phyloP scores from a whole-genome alignment of 92 coral and sea anemone species.

The Siderastrea siderea region DNA sequence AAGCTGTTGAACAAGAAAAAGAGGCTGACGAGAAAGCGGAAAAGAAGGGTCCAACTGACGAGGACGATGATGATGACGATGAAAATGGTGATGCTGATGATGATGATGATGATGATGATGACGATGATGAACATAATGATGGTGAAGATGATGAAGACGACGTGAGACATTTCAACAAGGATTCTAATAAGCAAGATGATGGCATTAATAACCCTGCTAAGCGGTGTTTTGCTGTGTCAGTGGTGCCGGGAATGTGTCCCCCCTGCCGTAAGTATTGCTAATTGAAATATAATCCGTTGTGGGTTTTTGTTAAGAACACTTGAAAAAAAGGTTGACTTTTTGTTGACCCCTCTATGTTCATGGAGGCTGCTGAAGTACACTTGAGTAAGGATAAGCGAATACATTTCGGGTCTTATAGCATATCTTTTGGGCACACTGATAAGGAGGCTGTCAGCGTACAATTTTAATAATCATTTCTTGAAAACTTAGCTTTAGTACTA shows the following conservation, averaged over 20 bases:
- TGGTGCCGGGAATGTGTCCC: constrained; percentile 49
- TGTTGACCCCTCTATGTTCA: too few relatives aligned
- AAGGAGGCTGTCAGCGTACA: too few relatives aligned
- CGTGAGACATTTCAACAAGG: background rate
- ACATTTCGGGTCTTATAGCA: too few relatives aligned
- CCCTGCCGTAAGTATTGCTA: constrained; percentile 42
- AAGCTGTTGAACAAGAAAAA: constrained; percentile 76
- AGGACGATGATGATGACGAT: constrained; percentile 2
- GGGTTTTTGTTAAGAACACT: too few relatives aligned
- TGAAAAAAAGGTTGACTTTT: too few relatives aligned
- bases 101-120: constrained; percentile 1
- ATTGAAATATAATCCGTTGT: background rate
- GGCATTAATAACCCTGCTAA: constrained; percentile 8
- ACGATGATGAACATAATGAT: background rate
- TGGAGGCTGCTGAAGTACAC: too few relatives aligned
- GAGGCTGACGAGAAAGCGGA: constrained; percentile 65
- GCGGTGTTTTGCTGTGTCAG: constrained; percentile 36
- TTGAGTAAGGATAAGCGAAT: too few relatives aligned
- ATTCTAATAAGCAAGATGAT: background rate
- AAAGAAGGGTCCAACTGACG: constrained; percentile 1
- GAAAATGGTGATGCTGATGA: constrained; percentile 47
- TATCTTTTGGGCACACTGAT: too few relatives aligned
- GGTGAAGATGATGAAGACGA: background rate
- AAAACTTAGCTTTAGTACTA: too few relatives aligned
- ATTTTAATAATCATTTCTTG: too few relatives aligned